Evolutionary conservation across 2,113 vertebrate species (phyloP), one percentile per base, ranked within the genome.

Genomic region (Probosciger aterrimus): DNA sequence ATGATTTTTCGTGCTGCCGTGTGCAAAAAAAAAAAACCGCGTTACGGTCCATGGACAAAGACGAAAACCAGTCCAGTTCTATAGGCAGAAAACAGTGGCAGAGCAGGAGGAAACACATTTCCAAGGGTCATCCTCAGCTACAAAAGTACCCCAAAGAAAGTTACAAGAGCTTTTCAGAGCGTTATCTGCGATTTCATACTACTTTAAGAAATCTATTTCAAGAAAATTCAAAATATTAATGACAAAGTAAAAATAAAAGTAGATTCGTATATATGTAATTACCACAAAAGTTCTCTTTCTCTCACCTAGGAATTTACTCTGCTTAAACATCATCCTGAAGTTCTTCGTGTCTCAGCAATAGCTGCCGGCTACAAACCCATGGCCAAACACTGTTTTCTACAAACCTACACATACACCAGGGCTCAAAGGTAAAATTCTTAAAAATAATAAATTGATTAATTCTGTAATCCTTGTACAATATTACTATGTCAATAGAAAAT

Each of bases 111-210:
- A 25, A 62, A 52, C 15, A 4, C 14, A 18, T 60, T 37, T 12
- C 9, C 4, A 18, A 35, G 43, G 25, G 27, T 24, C 44, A 8
- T 7, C 46, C 2, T 5, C 62, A 15, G 62, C n/a, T 18, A 24
- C 28, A 24, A 63, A 49, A 12, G 50, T 3, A 35, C 10, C 41
- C 17, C 30, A 0, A 8, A 19, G 41, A 39, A 25, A 0, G 2
- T 1, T 7, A 43, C 37, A 30, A 82, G 37, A 25, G 43, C 62
- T 7, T 27, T 53, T 33, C 31, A 6, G 41, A 7, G 20, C 2
- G 5, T 12, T 31, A n/a, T n/a, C 57, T 59, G 22, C 20, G 28
- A 60, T 28, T 55, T 44, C 49, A 49, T 8, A 22, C 7, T 14
- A 33, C 4, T 35, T 49, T 33, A 14, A 47, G 39, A 69, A 24